These are phyloP conservation scores for Dendrolimus punctatus DNA, from an alignment of 1,140 invertebrate genomes.

Conservation along the genomic window DNA sequence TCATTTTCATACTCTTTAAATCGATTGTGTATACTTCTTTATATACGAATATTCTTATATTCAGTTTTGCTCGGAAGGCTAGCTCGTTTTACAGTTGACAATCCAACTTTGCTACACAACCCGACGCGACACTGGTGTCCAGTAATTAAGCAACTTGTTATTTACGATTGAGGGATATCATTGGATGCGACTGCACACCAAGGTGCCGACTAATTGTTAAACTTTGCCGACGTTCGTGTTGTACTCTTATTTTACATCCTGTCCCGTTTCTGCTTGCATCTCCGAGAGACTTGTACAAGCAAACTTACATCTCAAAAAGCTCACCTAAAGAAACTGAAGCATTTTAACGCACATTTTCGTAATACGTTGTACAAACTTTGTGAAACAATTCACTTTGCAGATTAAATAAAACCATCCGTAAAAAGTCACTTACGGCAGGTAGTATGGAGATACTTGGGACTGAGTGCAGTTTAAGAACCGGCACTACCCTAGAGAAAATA, in stretches of 20 bases:
- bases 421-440: constrained; percentile 31
- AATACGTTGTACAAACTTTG: background rate
- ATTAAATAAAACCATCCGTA: constrained; percentile 43
- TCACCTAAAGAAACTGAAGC: background rate
- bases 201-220: constrained; percentile 43
- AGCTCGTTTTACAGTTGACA: constrained; percentile 28
- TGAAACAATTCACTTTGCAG: constrained; percentile 42
- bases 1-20: too few relatives aligned
- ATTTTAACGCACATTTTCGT: background rate
- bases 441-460: constrained; percentile 27
- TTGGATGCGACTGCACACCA: constrained; percentile 17
- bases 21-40: too few relatives aligned
- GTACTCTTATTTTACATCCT: constrained; percentile 10
- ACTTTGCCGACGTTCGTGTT: constrained; percentile 32
- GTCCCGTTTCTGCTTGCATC: background rate
- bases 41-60: background rate
- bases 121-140: constrained; percentile 20
- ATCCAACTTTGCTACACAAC: constrained; percentile 31
- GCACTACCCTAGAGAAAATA: constrained; percentile 36
- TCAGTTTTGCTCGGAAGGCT: constrained; percentile 8
- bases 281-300: background rate
- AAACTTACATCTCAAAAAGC: background rate
- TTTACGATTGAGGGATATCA: constrained; percentile 31
- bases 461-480: constrained; percentile 40
- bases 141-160: constrained; percentile 54